Percentiles rank a stretch among this genome's conserved stretches.
These are phyloP conservation scores for Epiblema foenella DNA, from an alignment of 2,888 invertebrate species.

Conservation along the genomic window DNA sequence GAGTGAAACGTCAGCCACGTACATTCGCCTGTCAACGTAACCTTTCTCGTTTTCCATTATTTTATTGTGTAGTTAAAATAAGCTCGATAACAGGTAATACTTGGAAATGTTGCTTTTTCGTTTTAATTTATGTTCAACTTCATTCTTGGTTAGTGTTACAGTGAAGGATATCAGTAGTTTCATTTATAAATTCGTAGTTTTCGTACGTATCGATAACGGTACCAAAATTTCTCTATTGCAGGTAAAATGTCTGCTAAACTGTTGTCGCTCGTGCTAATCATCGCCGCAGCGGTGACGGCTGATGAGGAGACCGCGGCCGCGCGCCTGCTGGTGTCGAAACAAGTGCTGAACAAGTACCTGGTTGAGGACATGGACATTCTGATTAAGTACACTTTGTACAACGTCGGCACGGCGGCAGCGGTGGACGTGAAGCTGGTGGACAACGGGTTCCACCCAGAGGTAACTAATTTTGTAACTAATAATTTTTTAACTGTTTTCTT, in stretches of 20 bases:
- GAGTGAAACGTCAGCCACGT: conserved; percentile 85
- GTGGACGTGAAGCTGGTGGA: conserved; percentile 95
- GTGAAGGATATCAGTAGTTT: conserved; percentile 17
- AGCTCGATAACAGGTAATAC: conserved; percentile 52
- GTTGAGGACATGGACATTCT: conserved; percentile 98
- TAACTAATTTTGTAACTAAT: too few species aligned
- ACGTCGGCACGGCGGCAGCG: conserved; percentile 96
- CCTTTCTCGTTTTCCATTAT: conserved; percentile 52
- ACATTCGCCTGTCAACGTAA: conserved; percentile 65
- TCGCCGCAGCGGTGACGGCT: conserved; percentile 77
- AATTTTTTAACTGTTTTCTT: not conserved
- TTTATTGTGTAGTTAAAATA: conserved; percentile 48
- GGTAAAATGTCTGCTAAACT: conserved; percentile 77
- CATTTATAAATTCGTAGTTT: conserved; percentile 37
- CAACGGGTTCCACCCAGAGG: conserved; percentile 94
- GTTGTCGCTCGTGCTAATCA: conserved; percentile 74
- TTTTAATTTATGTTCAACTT: conserved; percentile 9
- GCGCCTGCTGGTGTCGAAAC: conserved; percentile 94
- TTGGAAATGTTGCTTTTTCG: conserved; percentile 23
- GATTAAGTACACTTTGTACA: conserved; percentile 97
- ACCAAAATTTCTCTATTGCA: conserved; percentile 58
- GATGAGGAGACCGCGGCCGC: conserved; percentile 91
- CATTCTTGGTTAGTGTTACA: conserved; percentile 45
- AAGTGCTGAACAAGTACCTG: conserved; percentile 97
- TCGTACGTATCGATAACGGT: conserved; percentile 34